Evolutionary conservation across 2,797 vertebrate species (phyloP).

Genomic region (Hypotaenidia okinawae): DNA sequence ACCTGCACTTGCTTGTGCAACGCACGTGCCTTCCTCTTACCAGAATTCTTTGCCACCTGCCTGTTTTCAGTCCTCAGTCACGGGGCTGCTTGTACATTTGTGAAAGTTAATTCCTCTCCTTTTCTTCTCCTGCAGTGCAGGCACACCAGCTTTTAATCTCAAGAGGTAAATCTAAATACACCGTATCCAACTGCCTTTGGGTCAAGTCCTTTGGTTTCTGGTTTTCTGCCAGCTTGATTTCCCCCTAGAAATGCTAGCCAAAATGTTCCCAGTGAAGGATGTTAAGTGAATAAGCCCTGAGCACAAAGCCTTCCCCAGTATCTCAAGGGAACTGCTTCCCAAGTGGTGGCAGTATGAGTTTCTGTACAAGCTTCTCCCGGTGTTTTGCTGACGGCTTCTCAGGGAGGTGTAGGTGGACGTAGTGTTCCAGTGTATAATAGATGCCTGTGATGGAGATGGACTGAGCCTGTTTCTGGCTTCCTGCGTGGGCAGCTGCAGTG

Average conservation of each 20-base stretch:
- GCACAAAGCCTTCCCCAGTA: background rate
- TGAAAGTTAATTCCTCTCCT: background rate
- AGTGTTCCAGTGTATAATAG: background rate
- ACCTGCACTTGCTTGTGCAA: background rate
- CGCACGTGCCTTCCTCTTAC: background rate
- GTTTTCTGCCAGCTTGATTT: background rate
- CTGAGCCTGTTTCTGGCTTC: background rate
- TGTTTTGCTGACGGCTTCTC: background rate
- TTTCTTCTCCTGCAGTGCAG: constrained; percentile 2
- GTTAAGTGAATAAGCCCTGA: background rate
- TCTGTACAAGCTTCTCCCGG: background rate
- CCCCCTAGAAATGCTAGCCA: background rate
- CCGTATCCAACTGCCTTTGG: background rate
- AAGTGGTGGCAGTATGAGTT: background rate
- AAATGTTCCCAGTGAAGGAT: background rate
- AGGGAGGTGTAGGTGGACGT: background rate
- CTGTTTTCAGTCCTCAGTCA: background rate
- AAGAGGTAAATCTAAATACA: background rate
- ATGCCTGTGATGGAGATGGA: background rate
- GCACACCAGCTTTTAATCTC: background rate
- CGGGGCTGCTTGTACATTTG: background rate
- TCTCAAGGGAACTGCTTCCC: background rate
- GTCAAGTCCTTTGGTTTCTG: background rate
- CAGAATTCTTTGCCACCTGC: background rate
- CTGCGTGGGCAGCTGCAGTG: background rate